Base-by-base conservation (phyloP, 2,888 invertebrate genomes). In the Esperia sulphurella region DNA sequence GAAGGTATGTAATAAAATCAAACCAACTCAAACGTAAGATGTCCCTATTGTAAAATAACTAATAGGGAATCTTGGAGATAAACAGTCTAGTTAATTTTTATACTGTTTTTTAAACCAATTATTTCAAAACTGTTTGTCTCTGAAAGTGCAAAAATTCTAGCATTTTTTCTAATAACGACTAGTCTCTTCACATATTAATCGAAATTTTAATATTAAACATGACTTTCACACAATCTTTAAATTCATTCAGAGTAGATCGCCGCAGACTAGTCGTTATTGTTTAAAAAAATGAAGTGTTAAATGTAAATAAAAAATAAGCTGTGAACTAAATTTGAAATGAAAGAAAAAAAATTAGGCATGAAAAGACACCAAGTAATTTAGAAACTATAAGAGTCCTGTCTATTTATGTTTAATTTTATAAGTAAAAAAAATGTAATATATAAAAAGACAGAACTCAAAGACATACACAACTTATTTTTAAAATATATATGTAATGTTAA, bases 401-500 rank as follows among this genome's bases (percentile, higher is more conserved):
- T 49, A 33, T 46, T 37, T 41, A 8, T 31, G 14, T 45, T 28
- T 43, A 45, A 46, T 51, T 46, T 45, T 45, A 14, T 31, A 35
- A n/a, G 49, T 43, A 46, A 41, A 46, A 8, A 43, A 35, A 48
- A 21, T 50, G 39, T 3, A 21, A 5, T 31, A 41, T 43, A 10
- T 40, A 30, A 30, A 67, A 65, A 68, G 75, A 76, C 70, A 73
- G 66, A 60, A 67, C 73, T 68, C 69, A 14, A 45, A 54, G 35
- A 58, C 71, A 79, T 79, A 76, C 68, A 84, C 85, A 80, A 86
- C 85, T 84, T 83, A 83, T 85, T 86, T 83, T 83, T 83, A 77
- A 41, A 68, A 64, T 54, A 60, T 61, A 75, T 68, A 75, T 82
- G 73, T 83, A 69, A 75, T 82, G 73, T 83, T 82, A 83, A 76